Percentiles rank a stretch among this genome's conserved stretches.
Evolutionary conservation across 2,888 invertebrate genomes (phyloP).

Genomic region (Caenorhabditis sp.): DNA sequence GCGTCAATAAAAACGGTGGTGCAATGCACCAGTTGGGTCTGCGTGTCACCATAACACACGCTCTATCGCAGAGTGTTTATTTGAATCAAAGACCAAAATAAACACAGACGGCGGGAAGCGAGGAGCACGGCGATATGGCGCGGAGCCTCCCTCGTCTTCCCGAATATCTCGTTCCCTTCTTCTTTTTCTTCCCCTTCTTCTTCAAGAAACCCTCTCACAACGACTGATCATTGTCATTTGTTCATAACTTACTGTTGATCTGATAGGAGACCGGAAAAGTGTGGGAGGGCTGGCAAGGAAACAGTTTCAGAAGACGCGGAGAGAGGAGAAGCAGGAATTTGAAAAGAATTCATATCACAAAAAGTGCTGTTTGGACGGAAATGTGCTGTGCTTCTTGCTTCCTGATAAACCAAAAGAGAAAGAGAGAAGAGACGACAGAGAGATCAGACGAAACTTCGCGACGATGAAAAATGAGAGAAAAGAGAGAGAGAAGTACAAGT

Average conservation of each 20-base stretch:
- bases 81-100: slow-evolving; percentile 37
- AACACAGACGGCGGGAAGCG: slow-evolving; percentile 12
- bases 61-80: slow-evolving; percentile 34
- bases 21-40: slow-evolving; percentile 22
- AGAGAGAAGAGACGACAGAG: neutral
- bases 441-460: neutral
- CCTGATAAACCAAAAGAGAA: slow-evolving; percentile 5
- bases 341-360: slow-evolving; percentile 18
- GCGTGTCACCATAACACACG: neutral
- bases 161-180: slow-evolving; percentile 10
- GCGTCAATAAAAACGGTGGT: slow-evolving; percentile 44
- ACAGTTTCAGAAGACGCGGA: neutral
- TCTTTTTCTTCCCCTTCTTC: neutral
- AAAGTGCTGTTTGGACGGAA: slow-evolving; percentile 26
- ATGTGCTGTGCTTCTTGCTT: slow-evolving; percentile 24
- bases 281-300: slow-evolving; percentile 10
- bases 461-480: neutral
- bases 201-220: neutral
- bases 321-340: neutral
- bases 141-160: neutral
- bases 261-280: neutral
- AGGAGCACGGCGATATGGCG: slow-evolving; percentile 18
- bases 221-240: neutral
- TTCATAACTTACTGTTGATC: neutral
- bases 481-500: slow-evolving; percentile 1